A percentile compares a stretch with the other conserved stretches of the same genome.
These are phyloP conservation scores for Oscheius sp. DNA, from an alignment of 2,888 invertebrate species.

Conservation along the genomic window DNA sequence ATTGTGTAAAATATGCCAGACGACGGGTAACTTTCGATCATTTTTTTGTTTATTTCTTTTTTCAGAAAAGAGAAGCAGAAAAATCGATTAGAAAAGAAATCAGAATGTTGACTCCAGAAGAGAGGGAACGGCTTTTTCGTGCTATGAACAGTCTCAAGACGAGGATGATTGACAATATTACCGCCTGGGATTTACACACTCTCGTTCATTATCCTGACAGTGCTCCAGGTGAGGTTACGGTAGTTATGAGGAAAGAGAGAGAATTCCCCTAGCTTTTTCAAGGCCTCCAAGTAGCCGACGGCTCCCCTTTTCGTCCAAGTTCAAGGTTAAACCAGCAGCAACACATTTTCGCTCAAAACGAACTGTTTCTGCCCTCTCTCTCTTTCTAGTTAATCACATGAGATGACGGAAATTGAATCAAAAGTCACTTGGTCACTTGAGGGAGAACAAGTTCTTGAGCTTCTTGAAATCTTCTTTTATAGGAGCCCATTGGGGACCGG, in stretches of 20 bases:
- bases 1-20: constrained; percentile 48
- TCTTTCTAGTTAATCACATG: no score
- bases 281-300: no score
- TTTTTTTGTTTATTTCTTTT: background rate
- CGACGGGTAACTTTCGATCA: constrained; percentile 35
- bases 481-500: constrained; percentile 64
- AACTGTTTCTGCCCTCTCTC: no score
- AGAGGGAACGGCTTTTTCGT: constrained; percentile 46
- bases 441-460: no score
- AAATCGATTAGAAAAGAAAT: constrained; percentile 62
- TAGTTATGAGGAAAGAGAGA: no score
- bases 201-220: constrained; percentile 67
- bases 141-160: constrained; percentile 66
- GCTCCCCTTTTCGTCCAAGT: no score
- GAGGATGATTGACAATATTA: constrained; percentile 63
- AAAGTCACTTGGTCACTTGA: no score
- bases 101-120: constrained; percentile 56
- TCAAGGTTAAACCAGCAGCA: background rate
- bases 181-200: constrained; percentile 67
- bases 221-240: constrained; percentile 51
- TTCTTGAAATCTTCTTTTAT: constrained; percentile 10
- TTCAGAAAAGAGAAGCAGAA: constrained; percentile 23
- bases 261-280: no score
- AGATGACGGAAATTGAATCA: no score
- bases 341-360: no score